A percentile compares a stretch with the other conserved stretches of the same genome.
Evolutionary conservation across 2,888 invertebrate species (phyloP).

Genomic region (Tethea ocularis): DNA sequence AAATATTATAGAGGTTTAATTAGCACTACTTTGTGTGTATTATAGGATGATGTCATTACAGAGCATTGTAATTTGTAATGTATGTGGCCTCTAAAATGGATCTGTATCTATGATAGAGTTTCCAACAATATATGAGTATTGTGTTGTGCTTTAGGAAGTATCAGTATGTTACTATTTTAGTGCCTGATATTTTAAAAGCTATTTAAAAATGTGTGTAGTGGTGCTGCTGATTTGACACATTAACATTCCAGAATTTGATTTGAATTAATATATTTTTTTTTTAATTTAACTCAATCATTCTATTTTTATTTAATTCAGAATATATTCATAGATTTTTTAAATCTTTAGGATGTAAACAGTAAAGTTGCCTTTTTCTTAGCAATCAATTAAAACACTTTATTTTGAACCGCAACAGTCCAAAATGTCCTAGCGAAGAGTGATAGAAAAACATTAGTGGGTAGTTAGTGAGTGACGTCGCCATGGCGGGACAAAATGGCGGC

Average conservation of each 20-base stretch:
- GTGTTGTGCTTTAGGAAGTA: conserved; percentile 33
- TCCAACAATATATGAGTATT: conserved; percentile 36
- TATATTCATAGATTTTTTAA: neutral
- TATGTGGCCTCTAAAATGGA: conserved; percentile 44
- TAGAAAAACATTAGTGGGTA: conserved; percentile 46
- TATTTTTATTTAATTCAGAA: neutral
- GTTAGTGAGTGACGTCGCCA: conserved; percentile 52
- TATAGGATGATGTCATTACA: conserved; percentile 62
- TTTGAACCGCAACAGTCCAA: conserved; percentile 33
- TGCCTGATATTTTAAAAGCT: conserved; percentile 14
- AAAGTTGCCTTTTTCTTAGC: conserved; percentile 12
- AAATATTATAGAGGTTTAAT: conserved; percentile 40
- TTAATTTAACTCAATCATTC: no score
- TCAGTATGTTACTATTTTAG: conserved; percentile 28
- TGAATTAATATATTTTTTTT: neutral
- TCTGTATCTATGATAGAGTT: conserved; percentile 15
- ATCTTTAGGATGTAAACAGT: conserved; percentile 19
- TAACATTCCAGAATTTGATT: neutral
- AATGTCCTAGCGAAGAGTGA: conserved; percentile 64
- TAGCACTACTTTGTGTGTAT: conserved; percentile 41
- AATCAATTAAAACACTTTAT: conserved; percentile 14
- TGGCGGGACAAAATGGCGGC: conserved; percentile 75
- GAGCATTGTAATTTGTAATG: conserved; percentile 37
- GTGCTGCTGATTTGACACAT: neutral
- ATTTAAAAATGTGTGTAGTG: neutral